Conservation (phyloP, 23 tunicate genomes). For the Trididemnum miniatum region DNA sequence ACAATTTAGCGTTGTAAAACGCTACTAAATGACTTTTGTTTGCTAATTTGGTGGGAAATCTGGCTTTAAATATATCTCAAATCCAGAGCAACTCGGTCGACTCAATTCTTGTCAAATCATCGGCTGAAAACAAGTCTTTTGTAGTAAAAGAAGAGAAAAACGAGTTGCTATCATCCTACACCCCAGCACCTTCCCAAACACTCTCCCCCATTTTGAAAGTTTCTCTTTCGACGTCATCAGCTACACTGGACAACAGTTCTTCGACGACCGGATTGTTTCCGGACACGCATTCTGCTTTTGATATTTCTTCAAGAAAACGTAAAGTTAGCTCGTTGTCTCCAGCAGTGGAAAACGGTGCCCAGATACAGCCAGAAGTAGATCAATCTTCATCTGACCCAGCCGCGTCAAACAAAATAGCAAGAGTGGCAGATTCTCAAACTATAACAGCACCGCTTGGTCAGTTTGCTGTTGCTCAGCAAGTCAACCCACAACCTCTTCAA, state of each 20-base stretch:
- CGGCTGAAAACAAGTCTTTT: background rate
- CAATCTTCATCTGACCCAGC: background rate
- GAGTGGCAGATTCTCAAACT: slow-evolving; percentile 17
- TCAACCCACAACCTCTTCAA: background rate
- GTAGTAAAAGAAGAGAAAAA: background rate
- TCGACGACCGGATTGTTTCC: background rate
- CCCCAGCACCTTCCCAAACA: background rate
- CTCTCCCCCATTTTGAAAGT: background rate
- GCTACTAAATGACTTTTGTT: background rate
- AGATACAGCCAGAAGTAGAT: slow-evolving; percentile 5
- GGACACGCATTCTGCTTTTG: slow-evolving; percentile 39
- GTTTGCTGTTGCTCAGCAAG: slow-evolving; percentile 38
- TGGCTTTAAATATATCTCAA: slow-evolving; percentile 20
- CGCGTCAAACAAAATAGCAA: slow-evolving; percentile 15
- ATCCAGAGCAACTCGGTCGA: too few species aligned
- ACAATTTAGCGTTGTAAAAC: background rate
- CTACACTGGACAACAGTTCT: slow-evolving; percentile 35
- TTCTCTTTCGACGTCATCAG: background rate
- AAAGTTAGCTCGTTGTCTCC: slow-evolving; percentile 55
- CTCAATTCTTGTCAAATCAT: background rate
- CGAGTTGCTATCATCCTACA: background rate
- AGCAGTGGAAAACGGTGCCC: slow-evolving; percentile 10
- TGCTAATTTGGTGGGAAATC: background rate
- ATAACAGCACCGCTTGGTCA: slow-evolving; percentile 32
- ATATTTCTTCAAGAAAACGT: slow-evolving; percentile 68